These are phyloP conservation scores for Mormyrus iriodes DNA, from an alignment of 2,113 vertebrate genomes.

Conservation along the genomic window DNA sequence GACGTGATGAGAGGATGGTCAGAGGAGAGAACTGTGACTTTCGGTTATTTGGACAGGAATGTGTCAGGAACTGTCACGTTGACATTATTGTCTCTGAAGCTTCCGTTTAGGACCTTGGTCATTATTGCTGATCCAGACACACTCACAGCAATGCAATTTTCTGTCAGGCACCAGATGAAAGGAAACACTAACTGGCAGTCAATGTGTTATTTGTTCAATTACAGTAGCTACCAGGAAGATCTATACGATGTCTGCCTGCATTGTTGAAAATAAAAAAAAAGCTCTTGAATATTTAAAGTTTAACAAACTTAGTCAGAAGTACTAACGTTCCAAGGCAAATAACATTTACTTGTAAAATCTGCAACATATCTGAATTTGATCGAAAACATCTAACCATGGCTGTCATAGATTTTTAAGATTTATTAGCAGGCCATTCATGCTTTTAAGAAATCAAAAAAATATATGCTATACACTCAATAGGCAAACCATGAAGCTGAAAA, in stretches of 20 bases:
- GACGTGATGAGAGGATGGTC: not conserved
- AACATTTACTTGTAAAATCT: not conserved
- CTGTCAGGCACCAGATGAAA: constrained; percentile 5
- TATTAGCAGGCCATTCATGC: not conserved
- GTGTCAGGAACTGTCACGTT: not conserved
- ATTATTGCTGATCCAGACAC: not conserved
- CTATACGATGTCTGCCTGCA: not conserved
- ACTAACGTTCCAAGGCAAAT: not conserved
- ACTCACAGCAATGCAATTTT: not conserved
- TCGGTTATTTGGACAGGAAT: not conserved
- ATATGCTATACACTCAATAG: not conserved
- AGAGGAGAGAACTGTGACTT: not conserved
- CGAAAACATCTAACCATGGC: not conserved
- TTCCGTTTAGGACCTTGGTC: not conserved
- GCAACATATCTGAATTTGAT: not conserved
- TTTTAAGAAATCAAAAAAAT: not conserved
- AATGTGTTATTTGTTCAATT: constrained; percentile 7
- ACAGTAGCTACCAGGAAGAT: not conserved
- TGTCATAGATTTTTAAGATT: not conserved
- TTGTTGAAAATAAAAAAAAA: not conserved
- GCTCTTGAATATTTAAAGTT: not conserved
- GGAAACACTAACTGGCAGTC: not conserved
- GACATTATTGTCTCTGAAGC: not conserved
- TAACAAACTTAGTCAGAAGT: not conserved
- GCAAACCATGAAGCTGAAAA: not conserved